Evolutionary conservation across 1,140 invertebrate genomes (phyloP).

Genomic region (Mercenaria mercenaria): DNA sequence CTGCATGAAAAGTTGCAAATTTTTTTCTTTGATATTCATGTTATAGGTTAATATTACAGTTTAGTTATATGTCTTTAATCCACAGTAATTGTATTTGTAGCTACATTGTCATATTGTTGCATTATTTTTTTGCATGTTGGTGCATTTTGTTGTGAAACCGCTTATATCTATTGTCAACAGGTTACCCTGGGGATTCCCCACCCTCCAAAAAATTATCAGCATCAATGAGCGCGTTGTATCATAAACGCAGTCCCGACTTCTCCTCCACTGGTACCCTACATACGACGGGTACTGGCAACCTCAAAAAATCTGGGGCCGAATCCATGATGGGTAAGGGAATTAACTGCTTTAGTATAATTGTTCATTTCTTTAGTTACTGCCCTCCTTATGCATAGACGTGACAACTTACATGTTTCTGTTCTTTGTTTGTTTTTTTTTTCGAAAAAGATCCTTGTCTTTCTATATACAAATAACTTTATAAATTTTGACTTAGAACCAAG

Average conservation of each 20-base stretch:
- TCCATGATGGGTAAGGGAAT: conserved; percentile 81
- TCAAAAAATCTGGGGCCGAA: conserved; percentile 71
- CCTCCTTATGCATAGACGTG: conserved; percentile 23
- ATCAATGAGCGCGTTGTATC: conserved; percentile 83
- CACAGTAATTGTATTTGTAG: conserved; percentile 25
- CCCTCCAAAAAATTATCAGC: conserved; percentile 80
- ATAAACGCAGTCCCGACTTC: conserved; percentile 80
- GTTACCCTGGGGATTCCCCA: conserved; percentile 74
- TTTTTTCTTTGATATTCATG: no score
- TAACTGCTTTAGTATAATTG: conserved; percentile 1
- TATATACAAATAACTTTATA: no score
- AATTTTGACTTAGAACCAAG: no score
- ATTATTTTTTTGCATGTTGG: conserved; percentile 50
- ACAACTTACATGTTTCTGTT: no score
- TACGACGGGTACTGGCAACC: conserved; percentile 42
- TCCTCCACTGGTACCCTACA: conserved; percentile 76
- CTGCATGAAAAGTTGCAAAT: no score
- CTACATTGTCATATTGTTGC: conserved; percentile 26
- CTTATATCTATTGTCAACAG: conserved; percentile 49
- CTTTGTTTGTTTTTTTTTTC: no score
- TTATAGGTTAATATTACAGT: no score
- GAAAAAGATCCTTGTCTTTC: no score
- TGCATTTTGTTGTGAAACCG: conserved; percentile 35
- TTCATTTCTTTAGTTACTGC: not conserved
- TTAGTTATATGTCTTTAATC: no score